Evolutionary conservation across 2,888 invertebrate genomes (phyloP), one percentile per base, ranked within the genome.

Genomic region (Pterostichus madidus): DNA sequence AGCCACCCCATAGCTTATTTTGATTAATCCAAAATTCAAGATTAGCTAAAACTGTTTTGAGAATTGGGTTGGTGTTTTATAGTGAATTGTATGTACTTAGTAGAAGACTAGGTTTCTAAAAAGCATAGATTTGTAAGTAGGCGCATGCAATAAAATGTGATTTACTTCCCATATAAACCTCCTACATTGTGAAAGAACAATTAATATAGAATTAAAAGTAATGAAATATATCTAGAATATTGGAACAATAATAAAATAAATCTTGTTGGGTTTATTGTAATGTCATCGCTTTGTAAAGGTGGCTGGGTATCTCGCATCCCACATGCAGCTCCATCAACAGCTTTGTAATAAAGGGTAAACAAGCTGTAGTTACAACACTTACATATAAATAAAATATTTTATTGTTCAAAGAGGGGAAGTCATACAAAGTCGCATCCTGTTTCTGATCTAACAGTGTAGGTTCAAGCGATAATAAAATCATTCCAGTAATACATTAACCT

Each of bases 341-440:
- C 39, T 13, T 17, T 56, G 77, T 77, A 77, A 77, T 77, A 77
- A 77, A 77, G 77, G 77, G 77, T 77, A 53, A 77, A 77, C 77
- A 77, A 77, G 77, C 59, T 77, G 77, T 77, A 75, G 75, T 31
- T 75, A 77, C 77, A 77, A 56, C 56, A 75, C 75, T 75, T 52
- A 75, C 49, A 75, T 77, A 77, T 77, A 77, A 77, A 77, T 77
- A 77, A 77, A 77, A 56, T 77, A 77, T 77, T 77, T 77, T 77
- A 77, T 56, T 77, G 77, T 77, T 35, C 77, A 32, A 52, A 52
- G 52, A 77, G 56, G 77, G 77, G 77, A 77, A 77, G 77, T 77
- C 35, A 53, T 31, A 75, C 68, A 71, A 15, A 15, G 68, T 71
- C 68, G 68, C 75, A 75, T 75, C 75, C 75, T 75, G 75, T 75